phyloP scores from a whole-genome alignment of 2,113 vertebrate species.

The Cavia porcellus region DNA sequence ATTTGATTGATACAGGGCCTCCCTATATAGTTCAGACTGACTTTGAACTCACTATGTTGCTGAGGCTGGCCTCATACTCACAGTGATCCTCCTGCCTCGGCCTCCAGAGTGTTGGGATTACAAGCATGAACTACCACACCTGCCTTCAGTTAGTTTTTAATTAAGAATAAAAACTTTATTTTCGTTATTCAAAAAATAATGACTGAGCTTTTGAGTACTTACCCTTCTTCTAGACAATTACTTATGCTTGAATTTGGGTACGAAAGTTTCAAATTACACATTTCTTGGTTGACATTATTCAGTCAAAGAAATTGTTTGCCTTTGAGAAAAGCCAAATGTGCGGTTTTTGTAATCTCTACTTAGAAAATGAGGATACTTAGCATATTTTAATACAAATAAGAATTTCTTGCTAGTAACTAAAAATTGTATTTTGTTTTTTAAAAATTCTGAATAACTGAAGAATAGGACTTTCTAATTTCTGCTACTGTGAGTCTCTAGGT shows the following conservation, averaged over 20 bases:
- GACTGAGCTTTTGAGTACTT: background rate
- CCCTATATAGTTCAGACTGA: background rate
- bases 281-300: constrained; percentile 22
- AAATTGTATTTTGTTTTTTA: background rate
- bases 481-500: background rate
- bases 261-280: background rate
- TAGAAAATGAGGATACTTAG: background rate
- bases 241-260: background rate
- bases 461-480: background rate
- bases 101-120: background rate
- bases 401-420: background rate
- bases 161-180: background rate
- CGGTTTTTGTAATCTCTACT: background rate
- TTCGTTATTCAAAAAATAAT: background rate
- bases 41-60: background rate
- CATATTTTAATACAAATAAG: constrained; percentile 3
- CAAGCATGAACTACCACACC: background rate
- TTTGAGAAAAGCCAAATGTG: background rate
- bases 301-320: constrained; percentile 1
- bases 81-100: background rate
- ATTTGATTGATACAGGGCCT: background rate
- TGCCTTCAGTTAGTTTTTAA: background rate
- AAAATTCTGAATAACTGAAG: background rate
- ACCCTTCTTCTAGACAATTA: background rate
- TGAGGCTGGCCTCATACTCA: background rate